phyloP scores from a whole-genome alignment of 2,888 invertebrate species.

The Margaritifera margaritifera region DNA sequence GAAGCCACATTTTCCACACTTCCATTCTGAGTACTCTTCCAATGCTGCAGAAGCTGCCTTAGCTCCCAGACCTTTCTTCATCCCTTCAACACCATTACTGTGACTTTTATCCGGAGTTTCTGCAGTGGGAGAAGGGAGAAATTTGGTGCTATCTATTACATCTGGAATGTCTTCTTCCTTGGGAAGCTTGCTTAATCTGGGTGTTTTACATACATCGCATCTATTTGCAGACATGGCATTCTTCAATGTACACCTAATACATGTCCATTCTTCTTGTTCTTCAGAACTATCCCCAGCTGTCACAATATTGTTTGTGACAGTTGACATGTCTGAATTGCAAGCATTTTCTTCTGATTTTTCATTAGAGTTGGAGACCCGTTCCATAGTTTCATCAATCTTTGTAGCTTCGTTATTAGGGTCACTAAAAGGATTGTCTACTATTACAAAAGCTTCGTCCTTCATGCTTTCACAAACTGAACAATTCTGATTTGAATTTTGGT shows the following conservation, averaged over 20 bases:
- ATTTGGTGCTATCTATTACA: constrained; percentile 34
- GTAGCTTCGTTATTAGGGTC: too few species aligned
- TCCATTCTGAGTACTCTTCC: constrained; percentile 79
- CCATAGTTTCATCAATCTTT: too few species aligned
- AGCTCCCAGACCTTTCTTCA: constrained; percentile 1
- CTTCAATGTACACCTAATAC: constrained; percentile 83
- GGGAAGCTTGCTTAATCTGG: constrained; percentile 69
- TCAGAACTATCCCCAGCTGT: constrained; percentile 3
- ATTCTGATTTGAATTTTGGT: constrained; percentile 27
- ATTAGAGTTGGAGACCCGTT: too few species aligned
- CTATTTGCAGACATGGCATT: constrained; percentile 80
- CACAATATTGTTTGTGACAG: too few species aligned
- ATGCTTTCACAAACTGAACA: constrained; percentile 31
- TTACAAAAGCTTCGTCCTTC: constrained; percentile 15
- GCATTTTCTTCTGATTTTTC: too few species aligned
- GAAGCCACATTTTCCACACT: constrained; percentile 90
- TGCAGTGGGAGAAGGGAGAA: constrained; percentile 32
- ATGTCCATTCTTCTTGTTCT: constrained; percentile 65
- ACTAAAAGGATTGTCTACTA: constrained; percentile 6
- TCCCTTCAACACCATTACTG: constrained; percentile 1
- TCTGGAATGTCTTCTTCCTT: constrained; percentile 41
- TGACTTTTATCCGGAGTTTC: constrained; percentile 20
- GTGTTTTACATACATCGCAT: constrained; percentile 85
- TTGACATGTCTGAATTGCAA: too few species aligned
- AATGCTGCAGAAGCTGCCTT: constrained; percentile 5